Percentiles rank a stretch among this genome's conserved stretches.
These are phyloP conservation scores for Haliclona indistincta DNA, from an alignment of 37 sponge, comb jelly and placozoan species.

Conservation along the genomic window DNA sequence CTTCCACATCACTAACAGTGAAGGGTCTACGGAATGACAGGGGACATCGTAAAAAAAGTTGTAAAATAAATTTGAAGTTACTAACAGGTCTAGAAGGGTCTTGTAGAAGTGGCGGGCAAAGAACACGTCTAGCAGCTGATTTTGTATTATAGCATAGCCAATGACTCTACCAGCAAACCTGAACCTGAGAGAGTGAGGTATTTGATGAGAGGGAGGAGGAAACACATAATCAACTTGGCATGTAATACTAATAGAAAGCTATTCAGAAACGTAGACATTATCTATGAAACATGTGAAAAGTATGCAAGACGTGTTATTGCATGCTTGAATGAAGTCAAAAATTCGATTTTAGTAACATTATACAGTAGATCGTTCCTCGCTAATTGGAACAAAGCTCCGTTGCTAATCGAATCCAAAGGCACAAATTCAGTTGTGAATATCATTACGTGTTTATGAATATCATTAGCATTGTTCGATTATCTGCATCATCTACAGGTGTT, in stretches of 20 bases:
- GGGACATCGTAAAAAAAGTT: neutral
- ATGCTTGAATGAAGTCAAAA: no score
- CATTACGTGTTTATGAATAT: no score
- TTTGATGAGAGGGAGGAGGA: neutral
- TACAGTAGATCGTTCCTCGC: no score
- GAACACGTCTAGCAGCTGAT: constrained; percentile 87
- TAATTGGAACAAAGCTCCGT: no score
- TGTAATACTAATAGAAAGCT: no score
- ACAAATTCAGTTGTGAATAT: no score
- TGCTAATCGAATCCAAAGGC: no score
- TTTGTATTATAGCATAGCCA: constrained; percentile 85
- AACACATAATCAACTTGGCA: neutral
- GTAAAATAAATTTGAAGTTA: neutral
- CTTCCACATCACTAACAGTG: constrained; percentile 72
- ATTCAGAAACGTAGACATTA: no score
- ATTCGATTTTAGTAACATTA: no score
- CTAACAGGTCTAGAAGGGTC: constrained; percentile 65
- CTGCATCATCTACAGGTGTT: neutral
- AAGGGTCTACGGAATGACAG: constrained; percentile 13
- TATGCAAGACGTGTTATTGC: no score
- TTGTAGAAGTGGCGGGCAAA: constrained; percentile 93
- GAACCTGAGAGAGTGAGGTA: constrained; percentile 32
- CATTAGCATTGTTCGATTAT: neutral
- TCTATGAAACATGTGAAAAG: no score
- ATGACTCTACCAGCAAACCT: constrained; percentile 87